A percentile compares a stretch with the other conserved stretches of the same genome.
Evolutionary conservation across 2,888 invertebrate genomes (phyloP).

Genomic region (Crossocerus cetratus): DNA sequence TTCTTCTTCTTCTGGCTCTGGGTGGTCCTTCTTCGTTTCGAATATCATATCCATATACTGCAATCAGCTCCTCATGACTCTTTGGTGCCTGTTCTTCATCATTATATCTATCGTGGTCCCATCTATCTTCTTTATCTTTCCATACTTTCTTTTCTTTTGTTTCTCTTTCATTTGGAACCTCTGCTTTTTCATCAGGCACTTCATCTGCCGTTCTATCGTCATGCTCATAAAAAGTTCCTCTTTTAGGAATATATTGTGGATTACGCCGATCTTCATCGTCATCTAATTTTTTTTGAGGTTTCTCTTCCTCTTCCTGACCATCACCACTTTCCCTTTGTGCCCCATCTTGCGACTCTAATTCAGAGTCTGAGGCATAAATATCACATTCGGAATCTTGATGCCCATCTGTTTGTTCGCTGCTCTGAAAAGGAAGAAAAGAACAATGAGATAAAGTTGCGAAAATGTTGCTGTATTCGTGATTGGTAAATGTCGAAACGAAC

Average conservation of each 20-base stretch:
- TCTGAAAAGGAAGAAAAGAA: conserved; percentile 56
- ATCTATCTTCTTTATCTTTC: conserved; percentile 83
- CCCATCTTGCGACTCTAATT: conserved; percentile 73
- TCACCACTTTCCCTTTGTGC: conserved; percentile 73
- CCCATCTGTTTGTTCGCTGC: conserved; percentile 70
- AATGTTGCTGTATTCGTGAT: too few species aligned
- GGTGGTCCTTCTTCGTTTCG: conserved; percentile 95
- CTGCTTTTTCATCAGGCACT: conserved; percentile 62
- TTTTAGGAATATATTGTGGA: conserved; percentile 97
- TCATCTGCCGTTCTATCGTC: conserved; percentile 91
- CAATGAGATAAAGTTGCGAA: too few species aligned
- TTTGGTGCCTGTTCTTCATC: conserved; percentile 92
- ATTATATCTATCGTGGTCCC: conserved; percentile 93
- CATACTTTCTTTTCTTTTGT: conserved; percentile 77
- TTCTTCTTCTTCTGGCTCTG: conserved; percentile 88
- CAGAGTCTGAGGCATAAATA: conserved; percentile 70
- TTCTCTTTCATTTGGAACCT: conserved; percentile 69
- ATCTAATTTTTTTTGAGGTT: conserved; percentile 87
- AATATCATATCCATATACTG: conserved; percentile 96
- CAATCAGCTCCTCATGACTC: conserved; percentile 88
- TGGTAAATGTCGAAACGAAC: too few species aligned
- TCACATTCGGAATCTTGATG: conserved; percentile 74
- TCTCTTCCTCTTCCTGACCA: conserved; percentile 77
- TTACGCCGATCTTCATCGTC: conserved; percentile 96
- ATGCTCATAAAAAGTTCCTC: conserved; percentile 97